Evolutionary conservation across 1,140 invertebrate genomes (phyloP).

Genomic region (Anadara kagoshimensis): DNA sequence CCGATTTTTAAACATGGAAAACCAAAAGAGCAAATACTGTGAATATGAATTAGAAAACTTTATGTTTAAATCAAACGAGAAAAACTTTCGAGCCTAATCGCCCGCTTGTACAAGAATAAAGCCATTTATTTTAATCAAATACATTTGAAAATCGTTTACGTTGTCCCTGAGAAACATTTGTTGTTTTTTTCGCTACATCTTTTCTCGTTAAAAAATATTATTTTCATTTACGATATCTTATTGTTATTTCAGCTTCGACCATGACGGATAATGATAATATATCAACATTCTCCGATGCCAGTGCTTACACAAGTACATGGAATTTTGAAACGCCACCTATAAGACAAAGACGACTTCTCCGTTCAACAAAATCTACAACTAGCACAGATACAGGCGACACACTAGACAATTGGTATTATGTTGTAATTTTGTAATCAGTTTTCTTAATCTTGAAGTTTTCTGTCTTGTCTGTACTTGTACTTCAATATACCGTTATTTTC

Average conservation of each 20-base stretch:
- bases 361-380: slow-evolving; percentile 23
- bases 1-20: too few species aligned
- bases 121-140: not conserved
- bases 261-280: slow-evolving; percentile 43
- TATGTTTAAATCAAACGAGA: too few species aligned
- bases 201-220: too few species aligned
- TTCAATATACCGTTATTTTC: not conserved
- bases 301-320: slow-evolving; percentile 41
- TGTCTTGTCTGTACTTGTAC: not conserved
- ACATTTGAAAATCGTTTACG: not conserved
- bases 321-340: slow-evolving; percentile 40
- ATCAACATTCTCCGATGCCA: slow-evolving; percentile 50
- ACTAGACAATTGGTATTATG: slow-evolving; percentile 6
- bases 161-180: too few species aligned
- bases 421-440: not conserved
- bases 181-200: too few species aligned
- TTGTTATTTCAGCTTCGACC: slow-evolving; percentile 34
- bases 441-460: not conserved
- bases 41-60: too few species aligned
- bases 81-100: too few species aligned
- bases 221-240: too few species aligned
- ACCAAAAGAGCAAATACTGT: too few species aligned
- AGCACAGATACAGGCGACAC: slow-evolving; percentile 29
- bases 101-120: not conserved
- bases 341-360: slow-evolving; percentile 8